A percentile compares a stretch with the other conserved stretches of the same genome.
phyloP scores from a whole-genome alignment of 2,797 vertebrate genomes.

The Discoglossus pictus region DNA sequence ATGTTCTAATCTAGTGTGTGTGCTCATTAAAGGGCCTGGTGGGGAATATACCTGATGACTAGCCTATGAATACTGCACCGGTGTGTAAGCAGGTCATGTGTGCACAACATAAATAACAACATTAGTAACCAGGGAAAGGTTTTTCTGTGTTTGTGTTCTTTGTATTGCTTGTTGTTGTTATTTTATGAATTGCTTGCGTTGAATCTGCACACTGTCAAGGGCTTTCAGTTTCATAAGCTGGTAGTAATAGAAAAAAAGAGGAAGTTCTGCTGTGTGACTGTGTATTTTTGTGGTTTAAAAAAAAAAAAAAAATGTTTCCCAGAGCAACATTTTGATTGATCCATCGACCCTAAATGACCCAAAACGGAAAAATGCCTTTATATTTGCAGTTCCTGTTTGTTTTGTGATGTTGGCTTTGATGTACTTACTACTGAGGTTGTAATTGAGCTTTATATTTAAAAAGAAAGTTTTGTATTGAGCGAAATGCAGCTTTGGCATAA shows the following conservation, averaged over 20 bases:
- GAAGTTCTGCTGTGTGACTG: slow-evolving; percentile 61
- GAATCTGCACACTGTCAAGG: slow-evolving; percentile 52
- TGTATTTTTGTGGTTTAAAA: slow-evolving; percentile 58
- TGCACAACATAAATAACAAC: too few species aligned
- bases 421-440: too few species aligned
- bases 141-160: not conserved
- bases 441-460: too few species aligned
- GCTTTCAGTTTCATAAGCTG: slow-evolving; percentile 55
- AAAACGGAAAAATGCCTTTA: slow-evolving; percentile 60
- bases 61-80: not conserved
- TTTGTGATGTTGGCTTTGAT: too few species aligned
- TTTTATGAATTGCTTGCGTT: slow-evolving; percentile 15
- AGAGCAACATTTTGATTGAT: slow-evolving; percentile 42
- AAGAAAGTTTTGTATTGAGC: too few species aligned
- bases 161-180: slow-evolving; percentile 12
- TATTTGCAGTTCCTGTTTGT: slow-evolving; percentile 43
- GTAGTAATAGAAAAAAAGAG: slow-evolving; percentile 69
- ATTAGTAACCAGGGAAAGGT: too few species aligned
- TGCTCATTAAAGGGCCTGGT: too few species aligned
- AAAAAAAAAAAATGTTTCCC: slow-evolving; percentile 27
- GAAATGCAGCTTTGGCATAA: not conserved
- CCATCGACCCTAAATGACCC: slow-evolving; percentile 46
- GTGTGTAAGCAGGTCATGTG: too few species aligned
- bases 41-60: too few species aligned
- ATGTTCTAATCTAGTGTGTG: too few species aligned